phyloP scores from a whole-genome alignment of 2,888 invertebrate species.

The Amphipyra tragopoginis region DNA sequence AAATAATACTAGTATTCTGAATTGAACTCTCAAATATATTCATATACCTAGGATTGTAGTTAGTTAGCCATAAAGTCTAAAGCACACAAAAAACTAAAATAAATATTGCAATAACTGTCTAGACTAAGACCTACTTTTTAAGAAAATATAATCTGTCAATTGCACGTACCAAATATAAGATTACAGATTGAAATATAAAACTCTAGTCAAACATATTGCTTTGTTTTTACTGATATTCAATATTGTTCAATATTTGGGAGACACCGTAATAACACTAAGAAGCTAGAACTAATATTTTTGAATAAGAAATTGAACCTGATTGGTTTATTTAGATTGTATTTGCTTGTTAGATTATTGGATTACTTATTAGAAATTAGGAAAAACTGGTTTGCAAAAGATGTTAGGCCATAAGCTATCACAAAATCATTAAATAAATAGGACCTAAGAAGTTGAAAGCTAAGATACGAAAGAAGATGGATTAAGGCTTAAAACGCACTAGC shows the following conservation, averaged over 20 bases:
- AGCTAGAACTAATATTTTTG: background rate
- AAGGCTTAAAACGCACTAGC: no score
- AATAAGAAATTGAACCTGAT: slow-evolving; percentile 6
- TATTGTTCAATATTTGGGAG: slow-evolving; percentile 12
- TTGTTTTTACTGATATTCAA: slow-evolving; percentile 45
- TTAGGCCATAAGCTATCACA: no score
- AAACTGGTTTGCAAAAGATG: no score
- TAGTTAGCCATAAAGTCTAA: background rate
- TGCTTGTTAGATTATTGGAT: no score
- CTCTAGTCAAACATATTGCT: slow-evolving; percentile 22
- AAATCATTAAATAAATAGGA: no score
- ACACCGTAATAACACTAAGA: slow-evolving; percentile 11
- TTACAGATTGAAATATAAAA: slow-evolving; percentile 58
- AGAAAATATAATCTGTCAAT: slow-evolving; percentile 40
- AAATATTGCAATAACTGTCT: slow-evolving; percentile 36
- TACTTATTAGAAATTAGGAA: background rate
- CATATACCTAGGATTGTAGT: no score
- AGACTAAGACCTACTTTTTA: slow-evolving; percentile 35
- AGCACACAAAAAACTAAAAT: slow-evolving; percentile 10
- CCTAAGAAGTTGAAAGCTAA: no score
- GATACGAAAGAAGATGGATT: no score
- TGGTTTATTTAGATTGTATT: background rate
- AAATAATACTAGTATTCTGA: no score
- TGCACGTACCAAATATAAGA: slow-evolving; percentile 50
- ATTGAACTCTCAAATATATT: no score